Percentiles rank a stretch among this genome's conserved stretches.
phyloP scores from a whole-genome alignment of 2,113 vertebrate genomes.

The Xenus cinereus region DNA sequence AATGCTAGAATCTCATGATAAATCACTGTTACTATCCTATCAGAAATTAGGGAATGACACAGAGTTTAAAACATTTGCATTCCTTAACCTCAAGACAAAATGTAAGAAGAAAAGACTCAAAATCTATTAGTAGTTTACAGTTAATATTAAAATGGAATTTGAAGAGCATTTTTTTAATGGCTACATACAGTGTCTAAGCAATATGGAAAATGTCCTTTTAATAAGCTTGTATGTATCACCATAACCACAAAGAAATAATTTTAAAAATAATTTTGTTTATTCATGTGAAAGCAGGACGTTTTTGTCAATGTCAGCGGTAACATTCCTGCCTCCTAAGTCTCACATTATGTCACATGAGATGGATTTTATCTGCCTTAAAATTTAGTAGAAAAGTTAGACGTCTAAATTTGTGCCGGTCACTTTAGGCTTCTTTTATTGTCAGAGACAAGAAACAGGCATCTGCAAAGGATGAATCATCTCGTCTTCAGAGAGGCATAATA shows the following conservation, averaged over 20 bases:
- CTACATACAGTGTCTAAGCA: not conserved
- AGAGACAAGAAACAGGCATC: constrained; percentile 23
- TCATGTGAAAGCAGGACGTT: not conserved
- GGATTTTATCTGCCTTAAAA: not conserved
- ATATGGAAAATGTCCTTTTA: not conserved
- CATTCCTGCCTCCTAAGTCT: not conserved
- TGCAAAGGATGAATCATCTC: not conserved
- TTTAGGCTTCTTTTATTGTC: not conserved
- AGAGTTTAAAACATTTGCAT: not conserved
- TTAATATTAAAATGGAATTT: not conserved
- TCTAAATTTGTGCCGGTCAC: not conserved
- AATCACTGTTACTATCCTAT: not conserved
- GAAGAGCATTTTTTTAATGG: not conserved
- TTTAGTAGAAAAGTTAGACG: not conserved
- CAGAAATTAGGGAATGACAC: not conserved
- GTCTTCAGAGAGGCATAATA: not conserved
- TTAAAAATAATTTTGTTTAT: not conserved
- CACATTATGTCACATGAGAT: not conserved
- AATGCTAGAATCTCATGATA: not conserved
- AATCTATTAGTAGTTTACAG: not conserved
- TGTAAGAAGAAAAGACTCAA: not conserved
- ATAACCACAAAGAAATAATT: not conserved
- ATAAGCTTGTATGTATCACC: not conserved
- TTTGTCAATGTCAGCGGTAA: not conserved
- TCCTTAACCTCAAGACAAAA: not conserved